Percentiles rank a stretch among this genome's conserved stretches.
phyloP scores from a whole-genome alignment of 2,113 vertebrate genomes.

The Notarius lentiginosus region DNA sequence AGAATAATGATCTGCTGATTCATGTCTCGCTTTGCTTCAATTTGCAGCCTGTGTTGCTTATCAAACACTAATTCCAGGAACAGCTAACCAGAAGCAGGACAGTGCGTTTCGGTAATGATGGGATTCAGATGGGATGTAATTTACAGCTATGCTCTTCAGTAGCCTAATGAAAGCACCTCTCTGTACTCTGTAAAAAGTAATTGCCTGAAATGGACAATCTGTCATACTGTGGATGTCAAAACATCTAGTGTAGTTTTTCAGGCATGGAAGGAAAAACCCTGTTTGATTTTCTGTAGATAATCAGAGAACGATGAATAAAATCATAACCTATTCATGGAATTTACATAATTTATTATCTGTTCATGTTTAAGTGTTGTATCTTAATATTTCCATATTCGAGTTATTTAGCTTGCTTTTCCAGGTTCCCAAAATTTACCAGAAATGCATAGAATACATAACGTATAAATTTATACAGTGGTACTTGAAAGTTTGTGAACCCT shows the following conservation, averaged over 20 bases:
- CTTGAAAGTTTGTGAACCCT: too few relatives aligned
- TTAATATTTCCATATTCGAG: background rate
- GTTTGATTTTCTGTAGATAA: constrained; percentile 25
- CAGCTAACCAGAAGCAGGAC: constrained; percentile 42
- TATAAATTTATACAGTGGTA: too few relatives aligned
- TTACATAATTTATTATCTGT: background rate
- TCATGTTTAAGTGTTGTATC: background rate
- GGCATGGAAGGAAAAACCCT: constrained; percentile 4
- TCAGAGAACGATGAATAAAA: constrained; percentile 20
- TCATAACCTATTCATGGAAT: background rate
- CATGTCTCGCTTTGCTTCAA: constrained; percentile 33
- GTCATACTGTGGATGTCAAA: constrained; percentile 38
- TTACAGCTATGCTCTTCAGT: constrained; percentile 33
- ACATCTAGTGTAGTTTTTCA: constrained; percentile 36
- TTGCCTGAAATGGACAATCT: constrained; percentile 48
- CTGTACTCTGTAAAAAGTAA: constrained; percentile 48
- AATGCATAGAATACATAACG: background rate
- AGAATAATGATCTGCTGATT: constrained; percentile 31
- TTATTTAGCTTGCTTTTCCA: background rate
- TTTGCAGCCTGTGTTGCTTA: constrained; percentile 26
- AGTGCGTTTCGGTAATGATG: constrained; percentile 37
- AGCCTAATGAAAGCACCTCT: constrained; percentile 39
- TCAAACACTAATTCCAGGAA: constrained; percentile 37
- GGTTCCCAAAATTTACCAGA: background rate
- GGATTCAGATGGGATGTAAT: constrained; percentile 38